Conservation (phyloP, 1,140 invertebrate species). For the Trichonephila clavata region DNA sequence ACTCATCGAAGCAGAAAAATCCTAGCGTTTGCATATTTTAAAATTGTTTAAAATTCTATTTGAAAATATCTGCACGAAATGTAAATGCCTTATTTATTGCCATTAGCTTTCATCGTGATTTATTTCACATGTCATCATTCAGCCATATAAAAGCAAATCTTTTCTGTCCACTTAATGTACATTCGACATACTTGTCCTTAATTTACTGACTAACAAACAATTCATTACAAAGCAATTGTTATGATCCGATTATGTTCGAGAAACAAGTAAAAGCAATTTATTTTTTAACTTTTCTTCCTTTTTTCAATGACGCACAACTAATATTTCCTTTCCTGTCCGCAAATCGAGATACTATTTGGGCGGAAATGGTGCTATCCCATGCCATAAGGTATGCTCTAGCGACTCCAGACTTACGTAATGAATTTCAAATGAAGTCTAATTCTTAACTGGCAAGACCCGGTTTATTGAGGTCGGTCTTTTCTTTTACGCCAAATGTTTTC, state of each 20-base stretch:
- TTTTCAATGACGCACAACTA: slow-evolving; percentile 19
- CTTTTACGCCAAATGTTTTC: neutral
- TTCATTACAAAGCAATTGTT: neutral
- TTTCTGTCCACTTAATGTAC: no score
- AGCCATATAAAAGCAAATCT: no score
- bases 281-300: neutral
- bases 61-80: no score
- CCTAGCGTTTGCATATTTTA: no score
- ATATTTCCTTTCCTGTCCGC: neutral
- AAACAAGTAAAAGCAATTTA: neutral
- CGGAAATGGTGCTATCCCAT: neutral
- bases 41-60: no score
- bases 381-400: slow-evolving; percentile 1
- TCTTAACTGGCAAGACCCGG: slow-evolving; percentile 20
- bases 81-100: no score
- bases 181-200: neutral
- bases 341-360: neutral
- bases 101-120: no score
- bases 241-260: neutral
- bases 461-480: slow-evolving; percentile 50
- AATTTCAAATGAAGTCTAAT: slow-evolving; percentile 46
- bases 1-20: no score
- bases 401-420: slow-evolving; percentile 34
- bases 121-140: no score
- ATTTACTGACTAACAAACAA: neutral